Base-by-base conservation (phyloP, 1,140 invertebrate genomes). In the Anastrepha obliqua region DNA sequence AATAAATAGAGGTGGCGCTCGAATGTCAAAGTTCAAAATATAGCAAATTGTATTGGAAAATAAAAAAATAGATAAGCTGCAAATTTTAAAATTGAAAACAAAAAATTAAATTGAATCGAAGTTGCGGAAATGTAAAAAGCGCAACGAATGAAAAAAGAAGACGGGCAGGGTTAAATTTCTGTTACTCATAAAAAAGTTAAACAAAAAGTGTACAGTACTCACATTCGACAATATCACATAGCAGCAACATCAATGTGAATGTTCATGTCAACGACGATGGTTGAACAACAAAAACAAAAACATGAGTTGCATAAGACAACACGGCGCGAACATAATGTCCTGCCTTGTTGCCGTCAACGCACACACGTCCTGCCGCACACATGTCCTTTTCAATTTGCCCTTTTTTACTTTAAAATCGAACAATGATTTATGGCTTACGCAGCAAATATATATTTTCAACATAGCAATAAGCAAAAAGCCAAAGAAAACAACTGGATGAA, bases 251-350 rank as follows among this genome's bases (percentile, higher is more conserved):
- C n/a, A 62, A 62, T 62, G 60, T n/a, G 9, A 62, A 62, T 62
- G 13, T 62, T 17, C 8, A 62, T 62, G 60, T 62, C 60, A 62
- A 4, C 60, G 8, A n/a, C 15, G 60, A 62, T 62, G 60, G 70
- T 20, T 39, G 70, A 42, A 17, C 13, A 15, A 29, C 29, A 62
- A 86, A 87, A 87, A 87, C 15, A 62, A 60, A 87, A 85, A 87
- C 90, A 89, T 89, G 47, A 81, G 17, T 51, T 81, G 74, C 74
- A 44, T 70, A 70, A 70, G 39, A 20, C 67, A 92, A 92, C 91
- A 92, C 91, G 91, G 91, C 91, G 91, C 90, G 90, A 92, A 92
- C 91, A 92, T 92, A 91, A 92, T 92, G 91, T 92, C 91, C 91
- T 92, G 91, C 74, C 74, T 78, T 55, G 44, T 78, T 44, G 74